Conservation (phyloP, 2,113 vertebrate genomes). For the Pangasianodon gigas region DNA sequence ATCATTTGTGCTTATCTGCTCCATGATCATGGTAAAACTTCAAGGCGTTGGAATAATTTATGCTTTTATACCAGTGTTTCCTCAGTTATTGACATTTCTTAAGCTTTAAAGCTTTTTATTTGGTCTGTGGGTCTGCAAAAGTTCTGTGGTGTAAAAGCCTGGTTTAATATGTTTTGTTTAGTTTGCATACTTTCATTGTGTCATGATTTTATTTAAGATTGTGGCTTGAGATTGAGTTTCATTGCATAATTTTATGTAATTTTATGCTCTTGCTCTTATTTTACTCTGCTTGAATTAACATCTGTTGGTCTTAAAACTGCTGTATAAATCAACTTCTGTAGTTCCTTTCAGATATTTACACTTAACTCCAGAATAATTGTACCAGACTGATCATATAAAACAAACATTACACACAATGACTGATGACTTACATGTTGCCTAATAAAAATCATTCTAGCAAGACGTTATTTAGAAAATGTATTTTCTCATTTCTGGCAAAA, state of each 20-base stretch:
- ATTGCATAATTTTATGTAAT: not conserved
- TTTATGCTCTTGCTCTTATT: not conserved
- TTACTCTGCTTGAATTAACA: not conserved
- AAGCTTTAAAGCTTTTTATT: not conserved
- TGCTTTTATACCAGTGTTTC: not conserved
- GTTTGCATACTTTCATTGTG: not conserved
- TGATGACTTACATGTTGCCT: not conserved
- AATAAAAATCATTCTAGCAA: not conserved
- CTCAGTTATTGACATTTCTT: not conserved
- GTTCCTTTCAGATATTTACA: not conserved
- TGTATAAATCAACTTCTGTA: not conserved
- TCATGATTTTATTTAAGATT: not conserved
- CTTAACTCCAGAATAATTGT: not conserved
- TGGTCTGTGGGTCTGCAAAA: not conserved
- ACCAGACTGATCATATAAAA: not conserved
- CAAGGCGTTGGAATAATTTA: not conserved
- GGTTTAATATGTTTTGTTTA: not conserved
- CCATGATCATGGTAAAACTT: not conserved
- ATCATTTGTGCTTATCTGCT: not conserved
- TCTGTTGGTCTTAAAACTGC: not conserved
- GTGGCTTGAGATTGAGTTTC: not conserved
- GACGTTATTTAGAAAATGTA: not conserved
- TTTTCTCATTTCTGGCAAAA: not conserved
- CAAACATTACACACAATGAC: not conserved
- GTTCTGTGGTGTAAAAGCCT: not conserved